phyloP scores from a whole-genome alignment of 1,140 invertebrate species.

The Apocrypta bakeri region DNA sequence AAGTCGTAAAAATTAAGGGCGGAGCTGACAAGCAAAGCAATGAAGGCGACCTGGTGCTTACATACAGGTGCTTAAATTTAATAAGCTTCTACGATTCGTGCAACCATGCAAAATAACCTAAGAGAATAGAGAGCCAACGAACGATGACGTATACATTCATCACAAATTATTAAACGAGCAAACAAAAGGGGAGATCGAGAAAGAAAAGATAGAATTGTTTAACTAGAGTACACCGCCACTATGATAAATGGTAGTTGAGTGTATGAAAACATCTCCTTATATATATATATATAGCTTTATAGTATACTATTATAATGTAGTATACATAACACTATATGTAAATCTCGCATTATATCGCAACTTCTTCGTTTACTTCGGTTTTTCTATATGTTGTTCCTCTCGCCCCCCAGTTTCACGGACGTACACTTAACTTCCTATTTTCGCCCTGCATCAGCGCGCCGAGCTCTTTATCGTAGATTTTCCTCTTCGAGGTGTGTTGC shows the following conservation, averaged over 20 bases:
- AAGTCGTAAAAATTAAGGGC: not conserved
- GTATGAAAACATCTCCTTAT: slow-evolving; percentile 61
- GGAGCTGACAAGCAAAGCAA: slow-evolving; percentile 45
- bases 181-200: slow-evolving; percentile 65
- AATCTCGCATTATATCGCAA: too few species aligned
- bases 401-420: not conserved
- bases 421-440: not conserved
- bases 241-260: slow-evolving; percentile 71
- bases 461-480: slow-evolving; percentile 22
- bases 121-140: slow-evolving; percentile 31
- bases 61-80: not conserved
- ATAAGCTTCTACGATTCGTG: slow-evolving; percentile 17
- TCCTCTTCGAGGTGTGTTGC: slow-evolving; percentile 24
- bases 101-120: not conserved
- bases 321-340: too few species aligned
- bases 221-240: slow-evolving; percentile 69
- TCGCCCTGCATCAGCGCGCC: not conserved
- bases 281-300: not conserved
- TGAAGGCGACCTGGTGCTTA: not conserved
- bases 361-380: too few species aligned
- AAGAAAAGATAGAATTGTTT: slow-evolving; percentile 69
- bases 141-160: slow-evolving; percentile 68
- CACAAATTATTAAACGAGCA: slow-evolving; percentile 73
- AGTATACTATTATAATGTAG: not conserved
- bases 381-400: too few species aligned